Percentiles rank a stretch among this genome's conserved stretches.
Evolutionary conservation across 2,888 invertebrate genomes (phyloP).

Genomic region (Hartigia nigra): DNA sequence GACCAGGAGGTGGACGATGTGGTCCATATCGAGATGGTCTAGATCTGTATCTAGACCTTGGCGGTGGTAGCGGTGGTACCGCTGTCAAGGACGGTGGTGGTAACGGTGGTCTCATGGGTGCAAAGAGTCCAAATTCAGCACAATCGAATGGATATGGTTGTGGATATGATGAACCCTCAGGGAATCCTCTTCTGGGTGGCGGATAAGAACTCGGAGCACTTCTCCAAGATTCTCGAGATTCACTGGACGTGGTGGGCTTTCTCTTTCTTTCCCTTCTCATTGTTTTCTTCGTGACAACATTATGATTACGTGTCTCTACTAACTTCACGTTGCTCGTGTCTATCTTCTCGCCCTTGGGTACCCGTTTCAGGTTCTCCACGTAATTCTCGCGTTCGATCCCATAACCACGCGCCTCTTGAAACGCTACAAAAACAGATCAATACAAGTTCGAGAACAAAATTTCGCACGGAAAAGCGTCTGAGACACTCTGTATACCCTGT

Average conservation of each 20-base stretch:
- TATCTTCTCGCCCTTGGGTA: slow-evolving; percentile 35
- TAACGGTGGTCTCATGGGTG: slow-evolving; percentile 18
- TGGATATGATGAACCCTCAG: slow-evolving; percentile 15
- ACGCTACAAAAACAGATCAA: slow-evolving; percentile 65
- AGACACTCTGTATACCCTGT: neutral
- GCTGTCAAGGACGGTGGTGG: slow-evolving; percentile 20
- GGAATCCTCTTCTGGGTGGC: neutral
- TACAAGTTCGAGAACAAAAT: neutral
- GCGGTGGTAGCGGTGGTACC: slow-evolving; percentile 27
- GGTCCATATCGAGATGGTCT: slow-evolving; percentile 24
- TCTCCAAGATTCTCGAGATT: neutral
- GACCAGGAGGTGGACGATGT: slow-evolving; percentile 16
- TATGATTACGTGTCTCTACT: neutral
- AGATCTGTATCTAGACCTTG: slow-evolving; percentile 24
- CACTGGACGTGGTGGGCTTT: neutral
- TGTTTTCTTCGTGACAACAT: neutral
- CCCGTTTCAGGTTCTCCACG: slow-evolving; percentile 61
- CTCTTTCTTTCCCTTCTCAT: neutral
- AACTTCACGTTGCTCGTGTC: slow-evolving; percentile 37
- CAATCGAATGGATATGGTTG: slow-evolving; percentile 35
- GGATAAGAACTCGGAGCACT: neutral
- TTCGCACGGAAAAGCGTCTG: neutral
- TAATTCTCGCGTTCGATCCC: slow-evolving; percentile 74
- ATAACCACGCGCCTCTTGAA: slow-evolving; percentile 76
- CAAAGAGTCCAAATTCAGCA: slow-evolving; percentile 27